Conservation (phyloP, 1,140 invertebrate genomes). For the Lepeophtheirus salmonis region DNA sequence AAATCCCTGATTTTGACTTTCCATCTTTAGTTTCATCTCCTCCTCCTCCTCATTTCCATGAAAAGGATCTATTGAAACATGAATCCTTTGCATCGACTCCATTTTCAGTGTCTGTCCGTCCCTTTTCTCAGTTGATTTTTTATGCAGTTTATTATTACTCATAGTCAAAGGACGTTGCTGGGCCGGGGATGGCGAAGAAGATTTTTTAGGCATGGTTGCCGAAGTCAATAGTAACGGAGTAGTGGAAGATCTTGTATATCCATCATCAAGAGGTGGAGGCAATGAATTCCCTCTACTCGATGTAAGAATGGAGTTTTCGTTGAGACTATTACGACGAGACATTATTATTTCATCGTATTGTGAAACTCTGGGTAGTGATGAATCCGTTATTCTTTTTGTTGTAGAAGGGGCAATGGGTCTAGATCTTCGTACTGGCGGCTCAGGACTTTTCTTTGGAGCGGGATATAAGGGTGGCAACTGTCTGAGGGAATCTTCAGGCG, state of each 20-base stretch:
- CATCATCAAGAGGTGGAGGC: no score
- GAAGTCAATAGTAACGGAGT: no score
- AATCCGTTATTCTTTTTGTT: neutral
- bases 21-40: neutral
- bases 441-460: neutral
- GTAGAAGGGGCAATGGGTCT: neutral
- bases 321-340: neutral
- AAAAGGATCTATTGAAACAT: slow-evolving; percentile 7
- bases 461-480: neutral
- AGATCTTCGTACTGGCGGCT: neutral
- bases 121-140: no score
- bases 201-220: no score
- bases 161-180: no score
- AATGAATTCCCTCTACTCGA: neutral
- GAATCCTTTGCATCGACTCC: no score
- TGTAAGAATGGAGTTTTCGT: neutral
- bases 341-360: neutral
- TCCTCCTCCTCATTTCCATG: neutral
- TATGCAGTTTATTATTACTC: no score
- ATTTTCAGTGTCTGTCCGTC: no score
- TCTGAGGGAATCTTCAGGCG: no score
- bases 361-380: neutral
- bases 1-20: neutral
- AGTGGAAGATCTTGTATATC: no score
- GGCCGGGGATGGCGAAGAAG: no score